A percentile compares a stretch with the other conserved stretches of the same genome.
Evolutionary conservation across 2,797 vertebrate species (phyloP).

Genomic region (Falco rusticolus): DNA sequence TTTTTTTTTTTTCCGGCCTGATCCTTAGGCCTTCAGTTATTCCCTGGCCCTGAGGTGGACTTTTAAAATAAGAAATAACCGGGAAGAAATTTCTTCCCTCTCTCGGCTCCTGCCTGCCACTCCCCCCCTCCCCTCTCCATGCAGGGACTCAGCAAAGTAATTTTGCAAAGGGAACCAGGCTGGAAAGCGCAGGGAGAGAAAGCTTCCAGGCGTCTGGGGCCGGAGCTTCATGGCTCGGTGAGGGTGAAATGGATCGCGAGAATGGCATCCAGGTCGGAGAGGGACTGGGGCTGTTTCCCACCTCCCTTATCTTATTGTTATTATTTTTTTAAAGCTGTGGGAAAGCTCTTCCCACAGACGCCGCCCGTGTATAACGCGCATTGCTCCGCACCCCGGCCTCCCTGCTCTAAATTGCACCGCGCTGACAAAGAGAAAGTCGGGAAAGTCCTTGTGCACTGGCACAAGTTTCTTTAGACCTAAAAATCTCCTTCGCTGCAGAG

Average conservation of each 20-base stretch:
- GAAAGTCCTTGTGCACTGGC: slow-evolving; percentile 2
- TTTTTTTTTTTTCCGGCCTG: not conserved
- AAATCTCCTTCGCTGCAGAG: not conserved
- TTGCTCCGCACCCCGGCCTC: not conserved
- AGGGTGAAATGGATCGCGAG: not conserved
- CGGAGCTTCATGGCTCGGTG: not conserved
- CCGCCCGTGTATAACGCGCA: not conserved
- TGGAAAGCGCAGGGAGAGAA: not conserved
- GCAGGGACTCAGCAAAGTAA: not conserved
- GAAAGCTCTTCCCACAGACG: not conserved
- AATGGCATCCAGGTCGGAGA: not conserved
- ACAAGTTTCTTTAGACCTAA: slow-evolving; percentile 20
- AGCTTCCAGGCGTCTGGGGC: not conserved
- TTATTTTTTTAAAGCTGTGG: not conserved
- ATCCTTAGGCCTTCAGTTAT: not conserved
- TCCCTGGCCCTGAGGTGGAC: not conserved
- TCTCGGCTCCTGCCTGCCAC: not conserved
- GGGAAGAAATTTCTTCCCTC: not conserved
- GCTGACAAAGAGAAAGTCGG: slow-evolving; percentile 37
- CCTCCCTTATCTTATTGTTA: not conserved
- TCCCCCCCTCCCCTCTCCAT: not conserved
- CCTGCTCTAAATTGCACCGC: not conserved
- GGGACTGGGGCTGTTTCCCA: not conserved
- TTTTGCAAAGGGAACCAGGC: not conserved
- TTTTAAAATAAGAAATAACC: not conserved